Evolutionary conservation across 1,140 invertebrate species (phyloP).

Genomic region (Dinoponera quadriceps): DNA sequence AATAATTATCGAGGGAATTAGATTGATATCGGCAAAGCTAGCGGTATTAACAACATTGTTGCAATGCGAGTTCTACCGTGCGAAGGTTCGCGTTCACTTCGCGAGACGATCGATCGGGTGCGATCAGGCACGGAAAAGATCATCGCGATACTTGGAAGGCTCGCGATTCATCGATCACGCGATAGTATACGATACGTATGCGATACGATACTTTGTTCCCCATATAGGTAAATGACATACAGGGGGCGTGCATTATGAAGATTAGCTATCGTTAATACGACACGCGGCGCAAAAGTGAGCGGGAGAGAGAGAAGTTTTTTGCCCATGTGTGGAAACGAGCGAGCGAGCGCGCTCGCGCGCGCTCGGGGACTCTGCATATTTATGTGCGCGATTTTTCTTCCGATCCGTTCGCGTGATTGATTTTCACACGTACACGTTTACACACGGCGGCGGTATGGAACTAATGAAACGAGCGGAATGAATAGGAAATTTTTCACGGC

Average conservation of each 20-base stretch:
- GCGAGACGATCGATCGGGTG: background rate
- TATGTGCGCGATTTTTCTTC: conserved; percentile 45
- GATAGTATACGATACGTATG: background rate
- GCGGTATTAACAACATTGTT: conserved; percentile 1
- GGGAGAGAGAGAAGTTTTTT: conserved; percentile 15
- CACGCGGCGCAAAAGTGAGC: conserved; percentile 43
- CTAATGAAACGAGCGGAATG: conserved; percentile 32
- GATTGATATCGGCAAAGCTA: conserved; percentile 12
- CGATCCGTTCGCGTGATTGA: conserved; percentile 51
- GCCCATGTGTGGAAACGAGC: conserved; percentile 17
- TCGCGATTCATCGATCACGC: background rate
- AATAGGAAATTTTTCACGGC: conserved; percentile 25
- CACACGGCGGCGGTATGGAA: conserved; percentile 31
- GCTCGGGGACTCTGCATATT: conserved; percentile 11
- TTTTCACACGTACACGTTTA: conserved; percentile 31
- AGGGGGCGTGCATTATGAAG: conserved; percentile 12
- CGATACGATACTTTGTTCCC: background rate
- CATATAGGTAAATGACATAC: conserved; percentile 12
- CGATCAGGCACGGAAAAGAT: background rate
- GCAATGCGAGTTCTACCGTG: background rate
- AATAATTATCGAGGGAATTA: conserved; percentile 15
- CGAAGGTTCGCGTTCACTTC: background rate
- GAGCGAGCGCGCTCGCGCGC: background rate
- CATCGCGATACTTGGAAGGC: background rate
- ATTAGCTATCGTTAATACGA: conserved; percentile 45